Base-by-base conservation (phyloP, 1,140 invertebrate species). In the Drosophila subpulchrella region DNA sequence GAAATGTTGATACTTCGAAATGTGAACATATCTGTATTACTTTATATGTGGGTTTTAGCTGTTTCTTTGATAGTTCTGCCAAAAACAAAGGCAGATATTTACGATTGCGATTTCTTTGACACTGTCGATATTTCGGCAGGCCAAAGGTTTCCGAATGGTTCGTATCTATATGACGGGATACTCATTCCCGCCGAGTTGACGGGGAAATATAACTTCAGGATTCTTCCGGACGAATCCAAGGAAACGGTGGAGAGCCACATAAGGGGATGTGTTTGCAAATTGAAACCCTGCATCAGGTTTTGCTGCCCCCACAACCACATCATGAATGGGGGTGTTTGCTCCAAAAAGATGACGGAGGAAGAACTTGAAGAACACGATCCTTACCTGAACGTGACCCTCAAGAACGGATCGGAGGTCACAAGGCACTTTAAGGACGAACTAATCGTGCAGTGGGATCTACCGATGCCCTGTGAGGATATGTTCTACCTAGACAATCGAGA, bases 201-300 rank as follows among this genome's bases (percentile, higher is more conserved):
- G 17, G 78, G 55, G 4, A 51, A 55, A 41, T 91, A 90, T 44
- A 57, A 90, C 46, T 81, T 67, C 20, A 55, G 53, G 13, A 36
- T 66, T 6, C 38, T 75, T 2, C 48, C 30, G 3, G 59, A 66
- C 34, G 34, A 60, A n/a, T 44, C 67, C 4, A 55, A 7, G 15
- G 20, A 56, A 17, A 1, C 27, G 3, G 85, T 75, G 10, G 1
- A n/a, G 2, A 53, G 5, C 0, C 90, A 91, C 46, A 17, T 73
- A 13, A 63, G 90, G 5, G 90, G 83, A 24, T 91, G 90, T 62
- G 76, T 70, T 7, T 91, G 90, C 38, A 27, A 59, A 4, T n/a
- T 85, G 0, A 73, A 38, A 36, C 24, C 42, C 12, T 91, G 90
- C 38, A 50, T 91, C 0, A 61, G 78, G 6, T 78, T 85, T 34